Conservation (phyloP, 2,113 vertebrate species). For the Rallus limicola region DNA sequence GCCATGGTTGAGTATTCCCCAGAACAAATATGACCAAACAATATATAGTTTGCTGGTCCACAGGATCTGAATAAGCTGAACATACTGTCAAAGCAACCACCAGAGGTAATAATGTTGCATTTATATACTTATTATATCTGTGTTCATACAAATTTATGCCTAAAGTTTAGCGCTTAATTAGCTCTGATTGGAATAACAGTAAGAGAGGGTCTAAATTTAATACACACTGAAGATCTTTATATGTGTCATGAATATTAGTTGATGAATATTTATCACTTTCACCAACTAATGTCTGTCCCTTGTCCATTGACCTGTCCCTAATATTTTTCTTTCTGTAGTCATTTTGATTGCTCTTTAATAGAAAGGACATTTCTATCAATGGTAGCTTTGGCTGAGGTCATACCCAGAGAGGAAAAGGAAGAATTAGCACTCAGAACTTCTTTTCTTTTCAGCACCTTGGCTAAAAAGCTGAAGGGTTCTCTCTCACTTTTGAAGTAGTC, state of each 20-base stretch:
- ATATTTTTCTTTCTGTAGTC: neutral
- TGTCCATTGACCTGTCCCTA: neutral
- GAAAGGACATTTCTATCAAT: neutral
- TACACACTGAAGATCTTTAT: neutral
- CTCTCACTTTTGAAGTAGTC: neutral
- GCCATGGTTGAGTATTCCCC: neutral
- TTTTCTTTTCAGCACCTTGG: neutral
- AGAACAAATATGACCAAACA: neutral
- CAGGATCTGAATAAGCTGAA: neutral
- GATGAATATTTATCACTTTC: neutral
- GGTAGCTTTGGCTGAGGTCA: neutral
- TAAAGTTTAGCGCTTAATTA: neutral
- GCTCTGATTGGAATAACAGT: neutral
- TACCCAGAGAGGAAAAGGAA: neutral
- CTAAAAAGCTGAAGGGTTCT: neutral
- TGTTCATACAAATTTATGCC: neutral
- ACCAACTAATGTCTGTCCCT: neutral
- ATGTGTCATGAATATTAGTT: neutral
- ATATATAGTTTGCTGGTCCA: neutral
- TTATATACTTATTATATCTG: neutral
- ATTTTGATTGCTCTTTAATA: neutral
- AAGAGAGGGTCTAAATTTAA: neutral
- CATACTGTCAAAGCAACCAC: neutral
- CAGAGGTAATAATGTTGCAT: neutral
- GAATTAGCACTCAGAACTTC: neutral